Evolutionary conservation across 2,797 vertebrate species (phyloP), one percentile per base, ranked within the genome.

Genomic region (Parauchenoglanis punctatus): DNA sequence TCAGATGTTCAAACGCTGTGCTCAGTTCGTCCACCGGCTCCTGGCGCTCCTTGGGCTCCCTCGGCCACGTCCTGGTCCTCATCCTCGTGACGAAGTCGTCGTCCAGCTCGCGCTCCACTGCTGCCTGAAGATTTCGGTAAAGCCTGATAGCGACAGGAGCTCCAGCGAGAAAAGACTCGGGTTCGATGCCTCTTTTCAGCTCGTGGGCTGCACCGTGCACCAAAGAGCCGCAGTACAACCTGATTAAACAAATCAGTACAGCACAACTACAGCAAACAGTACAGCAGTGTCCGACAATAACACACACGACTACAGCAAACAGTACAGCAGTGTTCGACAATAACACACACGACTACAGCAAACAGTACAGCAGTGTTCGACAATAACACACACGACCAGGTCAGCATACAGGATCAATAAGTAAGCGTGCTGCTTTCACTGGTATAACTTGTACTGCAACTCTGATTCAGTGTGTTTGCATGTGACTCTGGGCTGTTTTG

Each of bases 221-320:
- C 85, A 97, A 77, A 35, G 91, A 94, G 54, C 97, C 97, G 17
- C 85, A 93, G 78, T 95, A 98, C 88, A 97, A 86, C 89, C 97
- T 98, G 92, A 68, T 35, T 85, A 18, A 81, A 72, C 46, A 63
- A 46, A n/a, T 35, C 28, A 80, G 17, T 35, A 31, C 3, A n/a
- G 3, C 13, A 35, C 18, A 72, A 10, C 25, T 18, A 49, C 20
- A 13, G 23, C 4, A 23, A 23, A n/a, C 2, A n/a, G 12, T 35
- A 28, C n/a, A n/a, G 31, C 59, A n/a, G 59, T 7, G 13, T 35
- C 67, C 12, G 1, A 35, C 31, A 18, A 18, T 44, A 28, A 31
- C 31, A 31, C 31, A 31, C 31, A 31, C 31, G 31, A 31, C 31
- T 31, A 31, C 31, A 31, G 31, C 31, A 35, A 35, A 35, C 35